Conservation (phyloP, 2,113 vertebrate species). For the Pheucticus melanocephalus region DNA sequence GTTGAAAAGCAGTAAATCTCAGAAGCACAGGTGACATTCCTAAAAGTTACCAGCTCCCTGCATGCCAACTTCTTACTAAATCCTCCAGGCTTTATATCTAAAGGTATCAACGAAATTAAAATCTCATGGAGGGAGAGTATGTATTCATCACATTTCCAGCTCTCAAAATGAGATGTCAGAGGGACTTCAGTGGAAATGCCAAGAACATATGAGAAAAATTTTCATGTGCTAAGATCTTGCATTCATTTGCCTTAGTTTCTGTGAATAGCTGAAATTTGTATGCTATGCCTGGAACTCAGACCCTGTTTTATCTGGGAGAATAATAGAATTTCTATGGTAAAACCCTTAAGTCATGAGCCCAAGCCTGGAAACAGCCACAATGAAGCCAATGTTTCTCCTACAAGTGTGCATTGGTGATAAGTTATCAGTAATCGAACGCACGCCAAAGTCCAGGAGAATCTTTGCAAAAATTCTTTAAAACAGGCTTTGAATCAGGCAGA, state of each 20-base stretch:
- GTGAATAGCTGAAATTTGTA: background rate
- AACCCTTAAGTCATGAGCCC: background rate
- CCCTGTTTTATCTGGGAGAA: background rate
- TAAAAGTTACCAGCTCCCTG: background rate
- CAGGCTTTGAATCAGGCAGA: background rate
- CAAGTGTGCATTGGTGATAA: background rate
- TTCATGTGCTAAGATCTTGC: background rate
- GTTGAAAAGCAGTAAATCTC: background rate
- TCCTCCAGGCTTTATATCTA: background rate
- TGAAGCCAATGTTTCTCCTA: background rate
- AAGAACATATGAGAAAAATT: background rate
- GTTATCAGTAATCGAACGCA: background rate
- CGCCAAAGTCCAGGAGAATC: background rate
- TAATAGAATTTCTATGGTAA: background rate
- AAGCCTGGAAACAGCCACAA: background rate
- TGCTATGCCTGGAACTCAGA: background rate
- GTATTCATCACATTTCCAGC: background rate
- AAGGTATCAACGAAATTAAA: background rate
- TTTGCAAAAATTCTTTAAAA: background rate
- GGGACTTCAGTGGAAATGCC: background rate
- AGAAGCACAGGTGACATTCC: background rate
- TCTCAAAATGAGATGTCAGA: slow-evolving; percentile 1
- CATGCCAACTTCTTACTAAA: background rate
- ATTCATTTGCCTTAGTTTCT: background rate
- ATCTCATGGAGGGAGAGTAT: background rate